Percentiles rank a stretch among this genome's conserved stretches.
These are phyloP conservation scores for Phoenoteleia sp. DNA, from an alignment of 2,888 invertebrate species.

Conservation along the genomic window DNA sequence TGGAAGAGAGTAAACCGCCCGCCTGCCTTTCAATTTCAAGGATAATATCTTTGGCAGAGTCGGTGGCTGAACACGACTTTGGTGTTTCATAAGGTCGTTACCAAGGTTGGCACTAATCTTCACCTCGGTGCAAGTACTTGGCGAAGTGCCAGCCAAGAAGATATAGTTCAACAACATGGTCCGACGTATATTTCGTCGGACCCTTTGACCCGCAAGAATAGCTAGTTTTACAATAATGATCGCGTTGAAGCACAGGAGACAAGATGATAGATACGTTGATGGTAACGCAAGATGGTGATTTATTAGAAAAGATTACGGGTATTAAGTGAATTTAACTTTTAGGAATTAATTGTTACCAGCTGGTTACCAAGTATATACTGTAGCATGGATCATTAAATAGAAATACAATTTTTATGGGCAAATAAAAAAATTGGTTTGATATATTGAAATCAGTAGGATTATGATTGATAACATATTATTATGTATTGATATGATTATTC, in stretches of 20 bases:
- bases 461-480: too few relatives aligned
- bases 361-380: too few relatives aligned
- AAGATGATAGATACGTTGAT: conserved; percentile 20
- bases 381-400: too few relatives aligned
- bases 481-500: too few relatives aligned
- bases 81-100: conserved; percentile 83
- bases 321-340: neutral
- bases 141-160: conserved; percentile 80
- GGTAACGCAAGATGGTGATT: neutral
- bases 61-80: conserved; percentile 74
- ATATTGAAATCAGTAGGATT: too few relatives aligned
- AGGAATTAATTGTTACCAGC: neutral
- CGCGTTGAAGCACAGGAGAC: neutral
- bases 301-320: neutral
- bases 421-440: too few relatives aligned
- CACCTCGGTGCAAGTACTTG: conserved; percentile 79
- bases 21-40: conserved; percentile 82
- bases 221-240: conserved; percentile 45
- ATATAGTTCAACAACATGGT: conserved; percentile 79
- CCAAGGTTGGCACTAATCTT: conserved; percentile 82
- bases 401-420: too few relatives aligned
- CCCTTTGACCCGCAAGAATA: conserved; percentile 40
- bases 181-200: conserved; percentile 74
- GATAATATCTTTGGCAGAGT: conserved; percentile 80
- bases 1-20: conserved; percentile 62